Evolutionary conservation across 2,113 vertebrate species (phyloP).

Genomic region (Grantiella picta): DNA sequence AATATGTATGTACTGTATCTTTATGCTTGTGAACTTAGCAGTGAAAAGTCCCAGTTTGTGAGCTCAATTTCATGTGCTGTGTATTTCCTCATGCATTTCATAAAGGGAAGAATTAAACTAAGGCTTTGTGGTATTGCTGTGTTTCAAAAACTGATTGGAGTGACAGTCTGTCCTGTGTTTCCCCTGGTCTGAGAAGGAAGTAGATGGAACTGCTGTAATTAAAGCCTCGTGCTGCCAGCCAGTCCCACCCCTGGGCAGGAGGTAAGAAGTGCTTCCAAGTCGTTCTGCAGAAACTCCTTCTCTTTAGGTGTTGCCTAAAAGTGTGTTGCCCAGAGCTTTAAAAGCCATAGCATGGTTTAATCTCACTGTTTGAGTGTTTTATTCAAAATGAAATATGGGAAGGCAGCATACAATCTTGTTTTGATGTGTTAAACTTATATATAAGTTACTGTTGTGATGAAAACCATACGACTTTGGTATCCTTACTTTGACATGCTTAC

Average conservation of each 20-base stretch:
- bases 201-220: neutral
- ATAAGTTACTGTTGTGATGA: neutral
- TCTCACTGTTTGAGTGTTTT: neutral
- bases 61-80: fast-evolving
- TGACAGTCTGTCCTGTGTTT: neutral
- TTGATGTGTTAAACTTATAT: neutral
- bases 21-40: neutral
- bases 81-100: neutral
- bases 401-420: neutral
- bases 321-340: neutral
- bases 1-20: neutral
- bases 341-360: neutral
- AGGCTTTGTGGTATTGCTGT: neutral
- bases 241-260: neutral
- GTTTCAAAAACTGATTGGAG: neutral
- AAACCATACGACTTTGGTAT: constrained; percentile 6
- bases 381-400: neutral
- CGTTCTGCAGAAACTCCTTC: neutral
- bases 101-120: neutral
- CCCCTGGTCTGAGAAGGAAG: neutral
- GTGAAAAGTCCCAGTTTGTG: neutral
- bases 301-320: neutral
- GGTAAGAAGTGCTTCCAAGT: neutral
- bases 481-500: constrained; percentile 10
- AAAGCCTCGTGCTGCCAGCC: neutral